phyloP scores from a whole-genome alignment of 1,140 invertebrate species.

The Chrysomallon squamiferum region DNA sequence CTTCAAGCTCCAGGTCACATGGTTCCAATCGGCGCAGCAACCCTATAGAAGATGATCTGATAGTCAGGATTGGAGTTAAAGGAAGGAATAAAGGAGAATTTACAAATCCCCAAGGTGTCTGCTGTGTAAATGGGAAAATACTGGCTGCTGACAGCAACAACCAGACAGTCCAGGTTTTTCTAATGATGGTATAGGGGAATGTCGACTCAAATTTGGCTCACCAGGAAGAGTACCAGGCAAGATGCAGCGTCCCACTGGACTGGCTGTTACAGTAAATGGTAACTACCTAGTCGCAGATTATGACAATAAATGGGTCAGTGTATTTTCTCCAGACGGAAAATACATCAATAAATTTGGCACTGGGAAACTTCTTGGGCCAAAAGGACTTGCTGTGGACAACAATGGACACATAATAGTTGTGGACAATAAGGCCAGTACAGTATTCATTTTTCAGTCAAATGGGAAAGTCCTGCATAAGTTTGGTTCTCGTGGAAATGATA shows the following conservation, averaged over 20 bases:
- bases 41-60: slow-evolving; percentile 65
- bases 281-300: slow-evolving; percentile 71
- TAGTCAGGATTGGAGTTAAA: slow-evolving; percentile 62
- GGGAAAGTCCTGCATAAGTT: slow-evolving; percentile 64
- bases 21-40: slow-evolving; percentile 63
- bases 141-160: slow-evolving; percentile 70
- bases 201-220: slow-evolving; percentile 63
- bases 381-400: slow-evolving; percentile 67
- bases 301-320: slow-evolving; percentile 70
- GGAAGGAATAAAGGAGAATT: slow-evolving; percentile 69
- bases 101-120: slow-evolving; percentile 69
- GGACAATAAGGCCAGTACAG: slow-evolving; percentile 69
- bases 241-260: slow-evolving; percentile 69
- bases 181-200: slow-evolving; percentile 46
- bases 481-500: slow-evolving; percentile 60
- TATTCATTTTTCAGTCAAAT: slow-evolving; percentile 68
- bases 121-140: slow-evolving; percentile 61
- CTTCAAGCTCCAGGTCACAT: slow-evolving; percentile 61
- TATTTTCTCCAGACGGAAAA: slow-evolving; percentile 68
- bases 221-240: slow-evolving; percentile 67
- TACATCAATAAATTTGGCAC: slow-evolving; percentile 68
- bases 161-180: slow-evolving; percentile 66
- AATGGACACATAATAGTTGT: slow-evolving; percentile 70
- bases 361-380: slow-evolving; percentile 69
- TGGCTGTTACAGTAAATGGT: slow-evolving; percentile 66